These are phyloP conservation scores for Xenopus petersii DNA, from an alignment of 2,797 vertebrate species.

Conservation along the genomic window DNA sequence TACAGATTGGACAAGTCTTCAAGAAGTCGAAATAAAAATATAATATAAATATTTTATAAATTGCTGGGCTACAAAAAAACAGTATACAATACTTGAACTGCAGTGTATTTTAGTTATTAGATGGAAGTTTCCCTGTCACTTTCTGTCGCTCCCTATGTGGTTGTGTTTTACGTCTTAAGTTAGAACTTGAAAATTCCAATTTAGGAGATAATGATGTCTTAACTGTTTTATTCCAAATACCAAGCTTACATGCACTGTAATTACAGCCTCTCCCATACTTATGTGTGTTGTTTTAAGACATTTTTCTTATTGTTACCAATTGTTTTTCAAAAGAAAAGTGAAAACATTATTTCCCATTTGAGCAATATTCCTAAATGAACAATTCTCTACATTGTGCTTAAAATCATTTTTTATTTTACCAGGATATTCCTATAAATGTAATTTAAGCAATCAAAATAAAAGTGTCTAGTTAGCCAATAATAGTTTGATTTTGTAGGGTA, in stretches of 20 bases:
- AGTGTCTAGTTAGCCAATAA: constrained; percentile 19
- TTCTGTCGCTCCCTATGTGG: too few species aligned
- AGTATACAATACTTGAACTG: too few species aligned
- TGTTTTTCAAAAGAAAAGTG: constrained; percentile 12
- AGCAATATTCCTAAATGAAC: constrained; percentile 31
- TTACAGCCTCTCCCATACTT: background rate
- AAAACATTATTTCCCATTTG: constrained; percentile 33
- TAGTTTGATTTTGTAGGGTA: constrained; percentile 11
- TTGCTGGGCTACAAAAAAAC: background rate
- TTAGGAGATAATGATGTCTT: too few species aligned
- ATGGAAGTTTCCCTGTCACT: too few species aligned
- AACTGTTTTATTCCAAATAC: background rate
- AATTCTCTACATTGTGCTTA: constrained; percentile 11
- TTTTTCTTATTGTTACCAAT: constrained; percentile 13
- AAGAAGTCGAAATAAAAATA: too few species aligned
- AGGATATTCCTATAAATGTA: background rate
- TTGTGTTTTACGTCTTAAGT: too few species aligned
- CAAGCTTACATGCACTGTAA: constrained; percentile 2
- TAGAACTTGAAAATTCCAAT: too few species aligned
- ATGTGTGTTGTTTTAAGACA: constrained; percentile 16
- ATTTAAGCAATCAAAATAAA: constrained; percentile 14
- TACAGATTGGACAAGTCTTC: too few species aligned
- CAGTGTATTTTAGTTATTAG: too few species aligned
- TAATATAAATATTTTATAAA: background rate
- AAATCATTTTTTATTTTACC: constrained; percentile 12